A percentile compares a stretch with the other conserved stretches of the same genome.
Evolutionary conservation across 2,797 vertebrate species (phyloP).

Genomic region (Acanthurus tractus): DNA sequence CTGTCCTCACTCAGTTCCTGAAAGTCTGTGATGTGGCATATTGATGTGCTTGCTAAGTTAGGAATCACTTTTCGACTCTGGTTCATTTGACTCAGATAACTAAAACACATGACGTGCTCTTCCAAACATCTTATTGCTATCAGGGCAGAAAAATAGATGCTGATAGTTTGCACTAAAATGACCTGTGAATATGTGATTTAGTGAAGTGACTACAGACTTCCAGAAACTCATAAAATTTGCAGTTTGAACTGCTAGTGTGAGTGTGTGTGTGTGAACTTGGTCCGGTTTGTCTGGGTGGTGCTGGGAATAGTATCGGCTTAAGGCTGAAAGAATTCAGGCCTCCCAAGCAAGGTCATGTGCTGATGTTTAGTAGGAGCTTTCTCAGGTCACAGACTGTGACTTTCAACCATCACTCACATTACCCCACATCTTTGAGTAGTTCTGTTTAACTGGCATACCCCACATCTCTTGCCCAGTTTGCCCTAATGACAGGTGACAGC

Average conservation of each 20-base stretch:
- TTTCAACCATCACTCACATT: constrained; percentile 80
- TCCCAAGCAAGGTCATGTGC: constrained; percentile 83
- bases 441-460: constrained; percentile 68
- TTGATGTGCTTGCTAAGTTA: constrained; percentile 41
- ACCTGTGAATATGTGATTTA: constrained; percentile 47
- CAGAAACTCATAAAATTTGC: constrained; percentile 48
- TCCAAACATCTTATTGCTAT: constrained; percentile 43
- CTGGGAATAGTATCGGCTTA: constrained; percentile 83
- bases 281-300: constrained; percentile 69
- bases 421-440: constrained; percentile 69
- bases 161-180: constrained; percentile 43
- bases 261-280: constrained; percentile 60
- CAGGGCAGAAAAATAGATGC: constrained; percentile 30
- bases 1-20: constrained; percentile 62
- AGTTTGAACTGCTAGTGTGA: constrained; percentile 45
- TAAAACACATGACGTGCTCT: constrained; percentile 36
- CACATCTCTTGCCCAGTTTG: constrained; percentile 71
- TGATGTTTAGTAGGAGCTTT: constrained; percentile 85
- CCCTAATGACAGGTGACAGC: constrained; percentile 78
- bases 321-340: constrained; percentile 81
- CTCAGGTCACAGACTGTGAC: constrained; percentile 81
- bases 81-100: constrained; percentile 45
- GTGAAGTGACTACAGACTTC: constrained; percentile 44
- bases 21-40: constrained; percentile 59
- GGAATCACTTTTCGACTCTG: constrained; percentile 51